phyloP scores from a whole-genome alignment of 1,140 invertebrate species.

The Bombyx mandarina region DNA sequence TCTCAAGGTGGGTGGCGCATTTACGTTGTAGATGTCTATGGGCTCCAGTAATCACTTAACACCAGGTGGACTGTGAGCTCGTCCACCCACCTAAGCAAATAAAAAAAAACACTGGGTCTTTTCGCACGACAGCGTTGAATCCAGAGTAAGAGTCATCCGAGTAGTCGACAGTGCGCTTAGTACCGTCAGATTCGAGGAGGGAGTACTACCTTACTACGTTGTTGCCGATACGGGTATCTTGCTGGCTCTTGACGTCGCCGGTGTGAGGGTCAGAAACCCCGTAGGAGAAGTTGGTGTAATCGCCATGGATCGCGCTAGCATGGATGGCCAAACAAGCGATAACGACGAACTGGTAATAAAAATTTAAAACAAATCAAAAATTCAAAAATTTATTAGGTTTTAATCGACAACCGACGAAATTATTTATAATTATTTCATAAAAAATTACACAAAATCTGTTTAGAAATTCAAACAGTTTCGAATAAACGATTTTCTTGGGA shows the following conservation, averaged over 20 bases:
- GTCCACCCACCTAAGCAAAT: too few relatives aligned
- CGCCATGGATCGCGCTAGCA: constrained; percentile 42
- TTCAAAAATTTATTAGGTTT: too few relatives aligned
- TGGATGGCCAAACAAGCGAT: constrained; percentile 45
- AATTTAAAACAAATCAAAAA: too few relatives aligned
- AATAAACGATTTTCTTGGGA: too few relatives aligned
- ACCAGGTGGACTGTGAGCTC: too few relatives aligned
- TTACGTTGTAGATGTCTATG: too few relatives aligned
- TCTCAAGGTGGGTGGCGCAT: too few relatives aligned
- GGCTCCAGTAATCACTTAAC: too few relatives aligned
- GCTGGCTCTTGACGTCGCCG: constrained; percentile 68
- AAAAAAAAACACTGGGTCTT: constrained; percentile 21
- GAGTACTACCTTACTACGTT: constrained; percentile 70
- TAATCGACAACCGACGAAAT: too few relatives aligned
- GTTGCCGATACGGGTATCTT: constrained; percentile 70
- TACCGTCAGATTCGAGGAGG: constrained; percentile 64
- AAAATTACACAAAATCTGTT: too few relatives aligned
- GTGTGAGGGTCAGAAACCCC: constrained; percentile 66
- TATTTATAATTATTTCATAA: too few relatives aligned
- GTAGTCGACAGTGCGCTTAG: constrained; percentile 67
- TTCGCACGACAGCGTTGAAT: constrained; percentile 58
- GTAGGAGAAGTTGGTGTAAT: constrained; percentile 63
- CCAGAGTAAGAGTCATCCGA: constrained; percentile 56
- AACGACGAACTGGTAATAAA: constrained; percentile 37
- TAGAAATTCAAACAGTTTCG: too few relatives aligned